phyloP scores from a whole-genome alignment of 2,888 invertebrate species.

The Agonum fuliginosum region DNA sequence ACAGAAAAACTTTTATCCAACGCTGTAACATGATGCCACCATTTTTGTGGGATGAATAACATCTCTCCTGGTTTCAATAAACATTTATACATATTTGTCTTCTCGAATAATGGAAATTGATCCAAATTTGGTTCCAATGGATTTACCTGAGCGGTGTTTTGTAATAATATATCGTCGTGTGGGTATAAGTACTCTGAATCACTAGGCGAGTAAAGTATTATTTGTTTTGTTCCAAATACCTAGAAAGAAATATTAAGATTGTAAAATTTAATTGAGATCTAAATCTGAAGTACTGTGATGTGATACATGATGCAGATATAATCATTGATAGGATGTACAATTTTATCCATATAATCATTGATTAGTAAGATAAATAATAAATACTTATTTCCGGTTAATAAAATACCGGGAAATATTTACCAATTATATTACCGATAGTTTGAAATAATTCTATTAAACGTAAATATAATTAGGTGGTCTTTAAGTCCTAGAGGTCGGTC shows the following conservation, averaged over 20 bases:
- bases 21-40: conserved; percentile 98
- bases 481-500: too few relatives aligned
- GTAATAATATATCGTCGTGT: conserved; percentile 83
- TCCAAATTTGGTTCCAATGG: conserved; percentile 84
- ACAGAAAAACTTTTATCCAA: conserved; percentile 94
- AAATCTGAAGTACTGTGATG: too few relatives aligned
- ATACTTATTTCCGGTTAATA: too few relatives aligned
- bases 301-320: too few relatives aligned
- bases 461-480: too few relatives aligned
- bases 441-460: too few relatives aligned
- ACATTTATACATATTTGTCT: conserved; percentile 80
- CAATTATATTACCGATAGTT: too few relatives aligned
- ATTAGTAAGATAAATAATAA: too few relatives aligned
- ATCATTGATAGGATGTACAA: too few relatives aligned
- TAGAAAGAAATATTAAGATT: conserved; percentile 70
- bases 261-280: too few relatives aligned
- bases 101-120: conserved; percentile 82
- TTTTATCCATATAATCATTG: too few relatives aligned
- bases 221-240: conserved; percentile 91
- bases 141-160: conserved; percentile 94
- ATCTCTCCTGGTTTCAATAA: conserved; percentile 89
- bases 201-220: conserved; percentile 87
- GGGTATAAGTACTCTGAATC: conserved; percentile 86
- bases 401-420: too few relatives aligned
- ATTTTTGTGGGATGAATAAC: conserved; percentile 94